Percentiles rank a stretch among this genome's conserved stretches.
phyloP scores from a whole-genome alignment of 2,797 vertebrate species.

The Pseudochromis fuscus region DNA sequence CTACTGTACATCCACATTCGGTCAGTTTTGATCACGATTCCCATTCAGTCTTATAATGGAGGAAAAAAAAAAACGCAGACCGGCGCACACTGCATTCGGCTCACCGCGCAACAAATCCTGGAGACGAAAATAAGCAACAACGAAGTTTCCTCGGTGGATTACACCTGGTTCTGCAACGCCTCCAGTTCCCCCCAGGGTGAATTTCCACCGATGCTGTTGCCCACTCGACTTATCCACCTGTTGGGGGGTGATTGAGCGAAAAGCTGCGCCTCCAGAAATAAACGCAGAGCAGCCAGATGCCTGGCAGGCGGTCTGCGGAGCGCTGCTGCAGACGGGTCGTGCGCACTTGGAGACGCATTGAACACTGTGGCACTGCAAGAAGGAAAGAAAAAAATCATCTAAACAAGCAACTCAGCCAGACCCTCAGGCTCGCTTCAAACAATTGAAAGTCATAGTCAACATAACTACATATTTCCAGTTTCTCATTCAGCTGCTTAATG shows the following conservation, averaged over 20 bases:
- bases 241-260: slow-evolving; percentile 62
- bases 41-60: slow-evolving; percentile 17
- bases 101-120: slow-evolving; percentile 54
- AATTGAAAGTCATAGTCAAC: slow-evolving; percentile 2
- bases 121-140: slow-evolving; percentile 38
- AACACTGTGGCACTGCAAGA: slow-evolving; percentile 51
- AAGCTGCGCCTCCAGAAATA: slow-evolving; percentile 56
- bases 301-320: slow-evolving; percentile 69
- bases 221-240: slow-evolving; percentile 73
- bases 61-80: slow-evolving; percentile 20
- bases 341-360: slow-evolving; percentile 80
- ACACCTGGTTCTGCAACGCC: slow-evolving; percentile 29
- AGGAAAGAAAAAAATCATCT: background rate
- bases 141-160: slow-evolving; percentile 60
- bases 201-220: slow-evolving; percentile 13
- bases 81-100: slow-evolving; percentile 52
- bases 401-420: slow-evolving; percentile 25
- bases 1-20: slow-evolving; percentile 55
- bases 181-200: slow-evolving; percentile 15
- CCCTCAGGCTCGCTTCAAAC: slow-evolving; percentile 15
- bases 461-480: background rate
- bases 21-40: slow-evolving; percentile 66
- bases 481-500: background rate
- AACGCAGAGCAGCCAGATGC: slow-evolving; percentile 62
- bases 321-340: slow-evolving; percentile 74